A percentile compares a stretch with the other conserved stretches of the same genome.
phyloP scores from a whole-genome alignment of 2,113 vertebrate species.

The Arenaria interpres region DNA sequence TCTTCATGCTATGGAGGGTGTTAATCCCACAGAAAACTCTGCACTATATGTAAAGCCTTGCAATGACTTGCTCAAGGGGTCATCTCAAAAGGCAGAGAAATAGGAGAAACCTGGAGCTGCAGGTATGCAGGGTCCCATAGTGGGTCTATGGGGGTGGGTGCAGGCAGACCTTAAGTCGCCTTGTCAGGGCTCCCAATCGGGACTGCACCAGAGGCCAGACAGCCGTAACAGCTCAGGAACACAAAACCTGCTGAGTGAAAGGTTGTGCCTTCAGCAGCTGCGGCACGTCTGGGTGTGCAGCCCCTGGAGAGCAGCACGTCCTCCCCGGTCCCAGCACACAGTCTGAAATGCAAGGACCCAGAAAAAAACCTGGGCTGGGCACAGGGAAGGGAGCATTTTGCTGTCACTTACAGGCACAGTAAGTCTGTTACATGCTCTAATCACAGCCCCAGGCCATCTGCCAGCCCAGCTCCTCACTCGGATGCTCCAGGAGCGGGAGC shows the following conservation, averaged over 20 bases:
- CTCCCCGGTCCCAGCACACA: not conserved
- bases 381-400: not conserved
- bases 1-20: not conserved
- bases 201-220: not conserved
- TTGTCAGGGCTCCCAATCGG: not conserved
- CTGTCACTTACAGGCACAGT: not conserved
- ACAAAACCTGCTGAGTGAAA: not conserved
- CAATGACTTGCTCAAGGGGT: not conserved
- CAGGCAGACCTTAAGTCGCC: not conserved
- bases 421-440: not conserved
- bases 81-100: not conserved
- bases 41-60: not conserved
- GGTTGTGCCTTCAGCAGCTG: not conserved
- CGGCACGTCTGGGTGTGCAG: fast-evolving
- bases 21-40: not conserved
- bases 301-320: not conserved
- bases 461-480: not conserved
- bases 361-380: not conserved
- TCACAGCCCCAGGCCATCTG: not conserved
- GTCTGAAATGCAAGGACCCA: not conserved
- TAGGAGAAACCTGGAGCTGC: not conserved
- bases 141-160: too few relatives aligned
- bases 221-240: not conserved
- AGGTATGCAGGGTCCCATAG: not conserved
- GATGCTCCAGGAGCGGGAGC: not conserved